Base-by-base conservation (phyloP, 1,140 invertebrate species). In the Patella vulgata region DNA sequence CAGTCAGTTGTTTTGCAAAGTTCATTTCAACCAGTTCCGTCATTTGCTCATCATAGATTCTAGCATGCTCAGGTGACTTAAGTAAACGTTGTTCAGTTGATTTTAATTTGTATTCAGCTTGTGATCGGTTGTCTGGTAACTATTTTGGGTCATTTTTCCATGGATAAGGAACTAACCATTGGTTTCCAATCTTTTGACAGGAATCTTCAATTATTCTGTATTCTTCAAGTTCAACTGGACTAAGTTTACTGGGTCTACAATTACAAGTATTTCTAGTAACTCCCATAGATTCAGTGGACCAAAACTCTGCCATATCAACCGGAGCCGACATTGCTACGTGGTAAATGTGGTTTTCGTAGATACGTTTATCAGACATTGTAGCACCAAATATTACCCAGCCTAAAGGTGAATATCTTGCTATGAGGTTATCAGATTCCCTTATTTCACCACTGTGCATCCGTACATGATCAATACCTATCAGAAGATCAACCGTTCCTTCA, bases 1-100 rank as follows among this genome's bases (percentile, higher is more conserved):
- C 28, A 2, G 9, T 48, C 14, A 56, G 33, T 51, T 63, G 56
- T 42, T 31, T 48, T 21, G 53, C 61, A 3, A 63, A 27, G 2
- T 48, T 48, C 17, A 46, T 42, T 8, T 40, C 55, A 1, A 56
- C 14, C 61, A 63, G 50, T 19, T 57, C 54, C 21, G 25, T 3
- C n/a, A 63, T 63, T n/a, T 63, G 61, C 8, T 42, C 23, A 48
- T 63, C 39, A 44, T 63, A 63, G 3, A 50, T 12, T 19, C 33
- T 46, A 36, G 54, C 53, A 52, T 63, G 46, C 40, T 50, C 53
- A 19, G 12, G 2, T 1, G 11, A 17, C n/a, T 36, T 61, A 12
- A 55, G 21, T 11, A 63, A 43, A 27, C 61, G 25, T 27, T 40
- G 19, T 51, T 63, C 61, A 11, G 54, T 57, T 12, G 60, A 55